Conservation (phyloP, 2,797 vertebrate species). For the Hozukius guyotensis region DNA sequence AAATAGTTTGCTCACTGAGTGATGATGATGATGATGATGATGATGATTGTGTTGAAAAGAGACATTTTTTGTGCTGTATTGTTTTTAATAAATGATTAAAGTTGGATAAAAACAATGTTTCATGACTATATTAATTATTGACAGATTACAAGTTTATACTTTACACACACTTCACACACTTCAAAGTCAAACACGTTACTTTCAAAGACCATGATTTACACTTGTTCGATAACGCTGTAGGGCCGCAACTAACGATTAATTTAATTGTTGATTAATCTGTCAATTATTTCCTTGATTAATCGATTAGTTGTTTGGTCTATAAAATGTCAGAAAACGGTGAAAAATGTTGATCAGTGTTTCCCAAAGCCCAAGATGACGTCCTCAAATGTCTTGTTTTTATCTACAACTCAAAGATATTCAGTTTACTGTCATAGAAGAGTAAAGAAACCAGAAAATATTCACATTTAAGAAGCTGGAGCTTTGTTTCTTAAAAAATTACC, state of each 20-base stretch:
- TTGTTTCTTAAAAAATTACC: too few relatives aligned
- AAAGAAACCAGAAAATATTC: too few relatives aligned
- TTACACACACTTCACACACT: neutral
- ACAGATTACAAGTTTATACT: neutral
- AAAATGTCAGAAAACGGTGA: neutral
- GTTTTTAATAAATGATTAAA: constrained; percentile 63
- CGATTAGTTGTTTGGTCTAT: neutral
- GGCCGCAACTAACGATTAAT: neutral
- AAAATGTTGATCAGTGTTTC: neutral
- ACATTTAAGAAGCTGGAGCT: too few relatives aligned
- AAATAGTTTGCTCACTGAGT: constrained; percentile 1
- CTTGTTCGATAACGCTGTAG: neutral
- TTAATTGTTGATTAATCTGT: neutral
- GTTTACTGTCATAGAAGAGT: neutral
- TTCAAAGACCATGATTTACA: neutral
- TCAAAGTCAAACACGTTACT: neutral
- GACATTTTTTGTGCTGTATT: constrained; percentile 44
- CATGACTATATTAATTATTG: neutral
- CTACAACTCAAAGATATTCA: neutral
- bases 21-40: neutral
- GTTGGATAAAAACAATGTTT: constrained; percentile 6
- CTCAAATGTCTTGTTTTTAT: neutral
- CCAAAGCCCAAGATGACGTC: neutral
- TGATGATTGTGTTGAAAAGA: too few relatives aligned
- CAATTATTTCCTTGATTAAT: neutral